A percentile compares a stretch with the other conserved stretches of the same genome.
Conservation (phyloP, 2,113 vertebrate species). For the Perca fluviatilis region DNA sequence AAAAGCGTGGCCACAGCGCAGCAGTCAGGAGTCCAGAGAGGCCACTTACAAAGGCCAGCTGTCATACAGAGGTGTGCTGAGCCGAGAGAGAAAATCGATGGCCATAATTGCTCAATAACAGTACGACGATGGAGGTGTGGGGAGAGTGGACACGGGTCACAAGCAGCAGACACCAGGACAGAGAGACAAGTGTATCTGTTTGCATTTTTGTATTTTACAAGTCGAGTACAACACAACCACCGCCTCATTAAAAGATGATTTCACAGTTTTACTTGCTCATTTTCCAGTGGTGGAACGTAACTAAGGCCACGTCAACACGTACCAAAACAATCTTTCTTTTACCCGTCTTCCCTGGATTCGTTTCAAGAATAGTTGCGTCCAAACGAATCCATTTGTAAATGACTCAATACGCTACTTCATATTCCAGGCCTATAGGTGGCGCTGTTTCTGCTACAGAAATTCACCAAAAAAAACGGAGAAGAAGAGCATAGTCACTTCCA, state of each 20-base stretch:
- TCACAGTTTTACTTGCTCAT: background rate
- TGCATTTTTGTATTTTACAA: background rate
- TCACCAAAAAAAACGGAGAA: too few species aligned
- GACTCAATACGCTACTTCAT: too few species aligned
- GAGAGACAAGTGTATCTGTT: slow-evolving; percentile 2
- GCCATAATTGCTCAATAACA: slow-evolving; percentile 77
- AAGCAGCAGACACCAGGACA: slow-evolving; percentile 7
- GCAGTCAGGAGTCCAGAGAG: slow-evolving; percentile 66
- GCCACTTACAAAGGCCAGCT: slow-evolving; percentile 69
- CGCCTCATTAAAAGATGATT: background rate
- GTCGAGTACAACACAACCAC: background rate
- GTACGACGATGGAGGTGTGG: slow-evolving; percentile 37
- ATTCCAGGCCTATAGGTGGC: too few species aligned
- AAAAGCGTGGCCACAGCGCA: slow-evolving; percentile 46
- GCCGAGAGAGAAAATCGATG: slow-evolving; percentile 75
- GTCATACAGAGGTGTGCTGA: slow-evolving; percentile 67
- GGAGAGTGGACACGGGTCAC: slow-evolving; percentile 46
- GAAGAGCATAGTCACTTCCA: too few species aligned
- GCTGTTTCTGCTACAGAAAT: too few species aligned
- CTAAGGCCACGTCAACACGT: too few species aligned
- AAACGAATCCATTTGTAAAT: too few species aligned
- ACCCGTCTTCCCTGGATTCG: too few species aligned
- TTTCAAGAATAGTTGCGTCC: too few species aligned
- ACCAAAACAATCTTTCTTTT: too few species aligned
- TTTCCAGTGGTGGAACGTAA: background rate